A percentile compares a stretch with the other conserved stretches of the same genome.
These are phyloP conservation scores for Onychostoma macrolepis DNA, from an alignment of 2,113 vertebrate species.

Conservation along the genomic window DNA sequence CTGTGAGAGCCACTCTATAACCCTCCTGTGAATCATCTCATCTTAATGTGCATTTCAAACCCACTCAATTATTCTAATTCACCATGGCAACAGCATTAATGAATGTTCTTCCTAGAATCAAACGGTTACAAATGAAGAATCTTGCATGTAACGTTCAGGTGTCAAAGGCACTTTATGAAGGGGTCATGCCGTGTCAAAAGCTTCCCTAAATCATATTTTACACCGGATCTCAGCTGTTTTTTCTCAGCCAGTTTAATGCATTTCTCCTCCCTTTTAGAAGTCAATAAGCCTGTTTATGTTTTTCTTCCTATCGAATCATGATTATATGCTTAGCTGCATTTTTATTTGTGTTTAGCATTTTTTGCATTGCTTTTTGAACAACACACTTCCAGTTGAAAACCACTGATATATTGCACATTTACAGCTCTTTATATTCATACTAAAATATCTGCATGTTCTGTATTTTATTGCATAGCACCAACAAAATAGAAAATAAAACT, in stretches of 20 bases:
- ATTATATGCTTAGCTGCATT: not conserved
- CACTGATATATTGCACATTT: not conserved
- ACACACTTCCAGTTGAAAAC: not conserved
- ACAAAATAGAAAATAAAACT: not conserved
- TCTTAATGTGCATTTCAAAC: conserved; percentile 14
- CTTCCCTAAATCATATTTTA: not conserved
- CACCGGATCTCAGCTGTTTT: not conserved
- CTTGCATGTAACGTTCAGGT: not conserved
- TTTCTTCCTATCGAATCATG: not conserved
- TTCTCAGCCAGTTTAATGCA: not conserved
- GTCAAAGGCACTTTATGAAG: not conserved
- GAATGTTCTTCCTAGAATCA: not conserved
- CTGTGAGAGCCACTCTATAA: not conserved
- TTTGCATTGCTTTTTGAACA: not conserved
- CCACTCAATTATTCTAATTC: conserved; percentile 14
- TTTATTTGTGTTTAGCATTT: not conserved
- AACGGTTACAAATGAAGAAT: not conserved
- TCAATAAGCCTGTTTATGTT: not conserved
- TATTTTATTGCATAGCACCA: not conserved
- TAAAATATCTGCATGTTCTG: not conserved
- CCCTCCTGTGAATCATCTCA: conserved; percentile 6
- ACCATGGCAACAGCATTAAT: conserved; percentile 4
- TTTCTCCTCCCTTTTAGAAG: not conserved
- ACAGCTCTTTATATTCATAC: not conserved
- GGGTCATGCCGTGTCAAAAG: not conserved